phyloP scores from a whole-genome alignment of 2,797 vertebrate genomes.

The Balearica regulorum region DNA sequence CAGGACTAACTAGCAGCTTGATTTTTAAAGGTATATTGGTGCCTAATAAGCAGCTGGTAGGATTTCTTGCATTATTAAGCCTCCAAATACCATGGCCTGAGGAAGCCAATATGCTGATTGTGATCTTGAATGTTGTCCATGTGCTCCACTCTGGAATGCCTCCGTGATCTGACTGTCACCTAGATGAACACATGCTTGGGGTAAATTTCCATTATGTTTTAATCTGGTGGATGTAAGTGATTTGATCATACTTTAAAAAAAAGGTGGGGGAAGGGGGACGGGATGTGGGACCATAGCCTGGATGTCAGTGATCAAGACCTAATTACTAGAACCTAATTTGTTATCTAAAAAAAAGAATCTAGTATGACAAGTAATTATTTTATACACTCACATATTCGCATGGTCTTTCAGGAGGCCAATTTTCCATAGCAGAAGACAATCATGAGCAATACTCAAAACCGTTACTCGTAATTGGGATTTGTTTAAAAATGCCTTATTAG shows the following conservation, averaged over 20 bases:
- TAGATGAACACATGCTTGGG: neutral
- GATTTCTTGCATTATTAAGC: neutral
- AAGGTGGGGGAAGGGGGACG: fast-evolving
- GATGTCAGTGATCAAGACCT: neutral
- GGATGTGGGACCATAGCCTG: neutral
- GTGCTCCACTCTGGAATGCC: neutral
- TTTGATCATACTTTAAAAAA: neutral
- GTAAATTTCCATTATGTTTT: neutral
- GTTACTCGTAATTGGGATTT: neutral
- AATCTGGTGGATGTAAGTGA: neutral
- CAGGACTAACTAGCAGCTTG: neutral
- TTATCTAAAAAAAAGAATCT: neutral
- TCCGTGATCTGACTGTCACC: neutral
- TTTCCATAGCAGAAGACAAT: neutral
- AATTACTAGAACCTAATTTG: neutral
- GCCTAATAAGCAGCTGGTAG: neutral
- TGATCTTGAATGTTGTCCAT: neutral
- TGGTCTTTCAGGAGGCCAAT: neutral
- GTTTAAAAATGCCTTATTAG: neutral
- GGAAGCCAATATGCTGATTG: neutral
- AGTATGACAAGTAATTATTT: slow-evolving; percentile 5
- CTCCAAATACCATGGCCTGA: neutral
- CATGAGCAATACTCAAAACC: neutral
- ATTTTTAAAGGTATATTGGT: neutral
- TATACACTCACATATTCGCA: neutral